Base-by-base conservation (phyloP, 2,888 invertebrate genomes). In the Exocentrus adspersus region DNA sequence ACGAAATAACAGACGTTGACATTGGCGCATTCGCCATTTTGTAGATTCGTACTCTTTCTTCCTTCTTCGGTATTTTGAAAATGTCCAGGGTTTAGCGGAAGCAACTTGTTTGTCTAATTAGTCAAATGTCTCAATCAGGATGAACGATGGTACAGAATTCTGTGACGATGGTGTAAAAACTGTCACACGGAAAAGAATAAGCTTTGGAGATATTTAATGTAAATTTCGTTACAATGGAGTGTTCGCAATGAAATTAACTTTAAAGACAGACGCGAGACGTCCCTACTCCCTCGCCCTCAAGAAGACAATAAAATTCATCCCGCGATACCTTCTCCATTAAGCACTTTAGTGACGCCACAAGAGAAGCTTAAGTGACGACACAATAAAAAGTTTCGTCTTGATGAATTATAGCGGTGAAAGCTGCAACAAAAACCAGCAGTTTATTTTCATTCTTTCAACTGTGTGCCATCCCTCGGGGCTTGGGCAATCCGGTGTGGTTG, bases 361-460 rank as follows among this genome's bases (percentile, higher is more conserved):
- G 14, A 54, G 54, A 17, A 12, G 43, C 59, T 64, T 51, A 60
- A 62, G 70, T 58, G 70, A 57, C 68, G 70, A 70, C 68, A 68
- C 68, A 70, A 62, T 70, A 68, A 68, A 70, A 70, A 65, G 56
- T 64, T 67, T 37, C 42, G 63, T 54, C 67, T 62, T 63, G 70
- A 68, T 70, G 70, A 70, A 70, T 70, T 63, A 68, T 70, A 53
- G 45, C 59, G 42, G 45, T 45, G 20, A 37, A 37, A 51, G 58
- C 51, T 52, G 64, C 56, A 67, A 66, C 62, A 68, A 64, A 70
- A 70, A 64, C 64, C 64, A 20, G 50, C 66, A 41, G 61, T 70
- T 68, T 70, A 70, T 70, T 68, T 68, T 68, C 70, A 68, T 70
- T 67, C 61, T 61, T 64, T 65, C 64, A 66, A 64, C 68, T 70